A percentile compares a stretch with the other conserved stretches of the same genome.
phyloP scores from a whole-genome alignment of 2,888 invertebrate genomes.

The Pammene fasciana region DNA sequence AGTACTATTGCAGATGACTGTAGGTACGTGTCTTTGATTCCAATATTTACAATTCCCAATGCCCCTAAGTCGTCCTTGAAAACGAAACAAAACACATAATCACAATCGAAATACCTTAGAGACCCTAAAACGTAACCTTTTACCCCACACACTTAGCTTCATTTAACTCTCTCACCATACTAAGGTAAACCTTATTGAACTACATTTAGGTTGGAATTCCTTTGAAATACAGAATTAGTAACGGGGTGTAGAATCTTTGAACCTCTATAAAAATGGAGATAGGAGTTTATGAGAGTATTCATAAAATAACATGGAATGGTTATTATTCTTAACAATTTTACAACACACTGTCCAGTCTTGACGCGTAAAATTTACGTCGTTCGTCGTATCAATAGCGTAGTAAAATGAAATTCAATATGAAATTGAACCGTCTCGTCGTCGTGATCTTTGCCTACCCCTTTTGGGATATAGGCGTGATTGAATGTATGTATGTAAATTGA shows the following conservation, averaged over 20 bases:
- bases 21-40: too few relatives aligned
- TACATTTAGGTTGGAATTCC: neutral
- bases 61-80: conserved; percentile 14
- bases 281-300: conserved; percentile 38
- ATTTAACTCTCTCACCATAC: conserved; percentile 3
- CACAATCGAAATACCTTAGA: conserved; percentile 31
- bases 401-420: conserved; percentile 1
- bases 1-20: too few relatives aligned
- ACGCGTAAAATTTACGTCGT: conserved; percentile 24
- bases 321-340: conserved; percentile 38
- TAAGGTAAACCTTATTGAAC: neutral
- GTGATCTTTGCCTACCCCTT: too few relatives aligned
- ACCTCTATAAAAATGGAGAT: conserved; percentile 40
- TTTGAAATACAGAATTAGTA: neutral
- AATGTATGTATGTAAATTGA: too few relatives aligned
- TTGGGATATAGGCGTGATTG: too few relatives aligned
- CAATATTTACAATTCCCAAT: neutral
- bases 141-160: conserved; percentile 28
- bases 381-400: neutral
- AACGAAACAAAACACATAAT: conserved; percentile 30
- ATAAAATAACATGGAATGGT: conserved; percentile 36
- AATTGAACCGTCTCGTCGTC: too few relatives aligned
- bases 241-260: conserved; percentile 19
- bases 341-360: conserved; percentile 24
- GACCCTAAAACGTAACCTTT: conserved; percentile 24